A percentile compares a stretch with the other conserved stretches of the same genome.
phyloP scores from a whole-genome alignment of 2,797 vertebrate genomes.

The Myripristis murdjan region DNA sequence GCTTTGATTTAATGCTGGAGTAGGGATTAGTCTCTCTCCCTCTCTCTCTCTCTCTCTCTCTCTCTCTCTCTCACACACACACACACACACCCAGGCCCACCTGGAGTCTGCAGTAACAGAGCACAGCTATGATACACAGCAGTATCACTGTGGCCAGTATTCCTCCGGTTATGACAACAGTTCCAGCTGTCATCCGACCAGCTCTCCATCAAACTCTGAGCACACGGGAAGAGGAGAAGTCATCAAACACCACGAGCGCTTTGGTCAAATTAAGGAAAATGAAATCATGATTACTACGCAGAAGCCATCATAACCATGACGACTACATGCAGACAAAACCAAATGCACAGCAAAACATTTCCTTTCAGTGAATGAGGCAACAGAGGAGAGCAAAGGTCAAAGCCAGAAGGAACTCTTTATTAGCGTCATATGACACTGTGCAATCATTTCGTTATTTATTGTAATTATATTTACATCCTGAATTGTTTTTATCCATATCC shows the following conservation, averaged over 20 bases:
- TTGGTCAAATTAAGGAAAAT: no score
- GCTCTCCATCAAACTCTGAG: conserved; percentile 97
- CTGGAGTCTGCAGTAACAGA: conserved; percentile 99
- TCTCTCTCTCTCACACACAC: not conserved
- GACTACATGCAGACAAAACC: no score
- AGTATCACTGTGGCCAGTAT: conserved; percentile 99
- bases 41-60: not conserved
- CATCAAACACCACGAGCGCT: not conserved
- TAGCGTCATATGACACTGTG: no score
- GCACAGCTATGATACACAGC: conserved; percentile 96
- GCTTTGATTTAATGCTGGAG: no score
- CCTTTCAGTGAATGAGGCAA: no score
- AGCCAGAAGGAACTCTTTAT: not conserved
- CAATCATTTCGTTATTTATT: no score
- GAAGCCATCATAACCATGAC: no score
- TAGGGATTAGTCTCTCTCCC: no score
- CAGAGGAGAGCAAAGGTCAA: not conserved
- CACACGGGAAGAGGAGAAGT: conserved; percentile 54
- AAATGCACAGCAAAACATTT: no score
- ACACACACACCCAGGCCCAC: conserved; percentile 69
- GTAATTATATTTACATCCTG: no score
- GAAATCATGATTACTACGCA: no score
- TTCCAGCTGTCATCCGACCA: conserved; percentile 99
- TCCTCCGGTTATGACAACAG: conserved; percentile 99
- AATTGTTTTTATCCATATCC: no score